A percentile compares a stretch with the other conserved stretches of the same genome.
These are phyloP conservation scores for Hetaerina americana DNA, from an alignment of 1,140 invertebrate genomes.

Conservation along the genomic window DNA sequence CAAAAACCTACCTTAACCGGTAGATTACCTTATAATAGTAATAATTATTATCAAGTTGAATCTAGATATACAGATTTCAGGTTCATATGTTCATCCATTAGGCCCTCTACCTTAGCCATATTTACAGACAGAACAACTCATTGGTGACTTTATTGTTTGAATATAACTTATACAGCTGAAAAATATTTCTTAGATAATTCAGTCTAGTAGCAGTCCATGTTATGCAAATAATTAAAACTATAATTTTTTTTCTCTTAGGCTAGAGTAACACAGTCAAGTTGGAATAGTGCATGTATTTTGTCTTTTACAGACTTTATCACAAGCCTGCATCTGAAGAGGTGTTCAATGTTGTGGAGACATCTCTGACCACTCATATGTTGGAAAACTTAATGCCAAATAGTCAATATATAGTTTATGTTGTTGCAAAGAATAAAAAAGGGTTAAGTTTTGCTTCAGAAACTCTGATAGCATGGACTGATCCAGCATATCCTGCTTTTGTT, in stretches of 20 bases:
- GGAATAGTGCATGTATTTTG: background rate
- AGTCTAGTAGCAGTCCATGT: background rate
- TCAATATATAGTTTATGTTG: conserved; percentile 61
- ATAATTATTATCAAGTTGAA: too few species aligned
- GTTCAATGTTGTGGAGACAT: conserved; percentile 44
- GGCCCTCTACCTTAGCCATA: too few species aligned
- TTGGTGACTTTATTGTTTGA: too few species aligned
- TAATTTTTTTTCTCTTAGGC: conserved; percentile 8
- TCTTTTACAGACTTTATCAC: conserved; percentile 42
- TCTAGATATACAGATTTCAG: too few species aligned
- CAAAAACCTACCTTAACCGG: too few species aligned
- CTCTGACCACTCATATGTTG: conserved; percentile 51
- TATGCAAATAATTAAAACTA: conserved; percentile 1
- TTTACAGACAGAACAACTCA: too few species aligned
- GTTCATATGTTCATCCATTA: too few species aligned
- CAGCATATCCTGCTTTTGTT: conserved; percentile 68
- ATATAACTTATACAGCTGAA: too few species aligned
- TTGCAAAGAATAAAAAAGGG: conserved; percentile 49
- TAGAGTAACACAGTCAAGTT: background rate
- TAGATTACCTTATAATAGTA: too few species aligned
- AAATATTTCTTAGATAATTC: too few species aligned
- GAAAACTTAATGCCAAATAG: conserved; percentile 57
- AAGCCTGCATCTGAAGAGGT: conserved; percentile 44
- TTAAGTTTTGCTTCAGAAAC: conserved; percentile 61
- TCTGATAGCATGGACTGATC: conserved; percentile 70